Conservation (phyloP, 2,888 invertebrate species). For the Chaitophorus viminalis region DNA sequence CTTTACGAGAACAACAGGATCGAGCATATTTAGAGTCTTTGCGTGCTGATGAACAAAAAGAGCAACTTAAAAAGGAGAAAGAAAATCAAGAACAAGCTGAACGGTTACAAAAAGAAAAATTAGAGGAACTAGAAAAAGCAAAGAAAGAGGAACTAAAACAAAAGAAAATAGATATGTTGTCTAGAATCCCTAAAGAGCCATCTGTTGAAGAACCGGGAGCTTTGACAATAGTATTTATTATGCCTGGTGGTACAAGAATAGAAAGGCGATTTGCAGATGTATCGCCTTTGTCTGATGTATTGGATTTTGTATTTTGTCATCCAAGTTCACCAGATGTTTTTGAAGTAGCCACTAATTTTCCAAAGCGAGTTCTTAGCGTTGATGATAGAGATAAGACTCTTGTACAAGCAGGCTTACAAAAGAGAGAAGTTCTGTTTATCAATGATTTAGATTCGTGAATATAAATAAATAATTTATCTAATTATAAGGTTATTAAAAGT, state of each 20-base stretch:
- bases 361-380: conserved; percentile 81
- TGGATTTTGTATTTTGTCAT: conserved; percentile 95
- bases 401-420: conserved; percentile 82
- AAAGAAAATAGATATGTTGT: conserved; percentile 66
- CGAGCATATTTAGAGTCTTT: conserved; percentile 92
- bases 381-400: conserved; percentile 73
- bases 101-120: conserved; percentile 50
- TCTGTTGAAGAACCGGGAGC: conserved; percentile 75
- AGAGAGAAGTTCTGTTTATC: conserved; percentile 91
- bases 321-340: conserved; percentile 91
- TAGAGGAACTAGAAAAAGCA: conserved; percentile 62
- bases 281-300: conserved; percentile 73
- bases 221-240: conserved; percentile 87
- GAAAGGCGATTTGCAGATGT: conserved; percentile 80
- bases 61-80: conserved; percentile 72
- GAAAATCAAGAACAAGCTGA: conserved; percentile 56
- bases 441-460: conserved; percentile 85
- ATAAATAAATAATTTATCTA: conserved; percentile 25
- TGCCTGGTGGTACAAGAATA: conserved; percentile 88
- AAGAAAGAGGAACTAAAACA: conserved; percentile 62
- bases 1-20: conserved; percentile 90
- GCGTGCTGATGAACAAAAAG: conserved; percentile 94
- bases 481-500: conserved; percentile 51
- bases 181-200: conserved; percentile 81
- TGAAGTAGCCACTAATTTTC: conserved; percentile 95